Percentiles rank a stretch among this genome's conserved stretches.
Conservation (phyloP, 1,140 invertebrate species). For the Frieseomelitta varia region DNA sequence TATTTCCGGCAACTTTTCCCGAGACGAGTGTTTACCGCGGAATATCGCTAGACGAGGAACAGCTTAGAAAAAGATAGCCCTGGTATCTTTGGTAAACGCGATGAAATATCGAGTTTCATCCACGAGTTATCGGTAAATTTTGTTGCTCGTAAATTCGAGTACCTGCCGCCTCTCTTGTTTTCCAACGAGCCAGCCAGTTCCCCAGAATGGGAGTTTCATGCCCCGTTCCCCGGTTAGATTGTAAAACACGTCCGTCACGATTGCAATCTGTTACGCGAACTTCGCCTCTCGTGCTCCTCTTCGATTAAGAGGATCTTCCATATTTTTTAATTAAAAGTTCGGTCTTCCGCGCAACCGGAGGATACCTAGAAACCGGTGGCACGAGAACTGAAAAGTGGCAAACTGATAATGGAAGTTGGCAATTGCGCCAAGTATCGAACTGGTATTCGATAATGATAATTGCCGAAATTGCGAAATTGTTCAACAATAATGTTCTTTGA, state of each 20-base stretch:
- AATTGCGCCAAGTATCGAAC: not conserved
- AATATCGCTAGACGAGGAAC: not conserved
- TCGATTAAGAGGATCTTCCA: not conserved
- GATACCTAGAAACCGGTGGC: not conserved
- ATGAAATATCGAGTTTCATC: not conserved
- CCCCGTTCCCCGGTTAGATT: not conserved
- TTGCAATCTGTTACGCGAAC: slow-evolving; percentile 4
- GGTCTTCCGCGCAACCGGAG: not conserved
- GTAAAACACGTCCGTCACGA: not conserved
- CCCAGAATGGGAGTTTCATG: not conserved
- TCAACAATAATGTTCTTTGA: too few relatives aligned
- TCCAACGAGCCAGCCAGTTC: not conserved
- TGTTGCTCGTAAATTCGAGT: not conserved
- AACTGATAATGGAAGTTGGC: not conserved
- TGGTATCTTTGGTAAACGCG: not conserved
- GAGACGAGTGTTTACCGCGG: not conserved
- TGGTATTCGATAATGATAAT: too few relatives aligned
- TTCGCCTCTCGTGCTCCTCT: not conserved
- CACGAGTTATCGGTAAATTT: not conserved
- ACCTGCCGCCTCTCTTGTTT: not conserved
- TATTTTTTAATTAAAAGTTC: not conserved
- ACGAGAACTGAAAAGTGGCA: not conserved
- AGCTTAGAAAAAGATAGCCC: not conserved
- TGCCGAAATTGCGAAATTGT: too few relatives aligned
- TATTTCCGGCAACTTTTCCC: not conserved